phyloP scores from a whole-genome alignment of 2,888 invertebrate species.

The Latheticus oryzae region DNA sequence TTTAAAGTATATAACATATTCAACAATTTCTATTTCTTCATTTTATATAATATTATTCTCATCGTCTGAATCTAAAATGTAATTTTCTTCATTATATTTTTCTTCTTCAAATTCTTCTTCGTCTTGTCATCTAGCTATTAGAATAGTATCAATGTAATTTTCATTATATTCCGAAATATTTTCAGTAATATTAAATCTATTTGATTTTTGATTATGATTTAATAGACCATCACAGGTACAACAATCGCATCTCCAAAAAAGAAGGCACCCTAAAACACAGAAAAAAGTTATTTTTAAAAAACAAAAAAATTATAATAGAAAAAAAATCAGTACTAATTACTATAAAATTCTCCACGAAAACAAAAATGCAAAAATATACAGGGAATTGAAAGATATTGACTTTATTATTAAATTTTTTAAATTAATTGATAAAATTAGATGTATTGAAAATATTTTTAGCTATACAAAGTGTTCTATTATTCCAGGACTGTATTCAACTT shows the following conservation, averaged over 20 bases:
- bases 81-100: constrained; percentile 57
- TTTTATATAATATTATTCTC: constrained; percentile 45
- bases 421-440: too few species aligned
- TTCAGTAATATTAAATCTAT: constrained; percentile 45
- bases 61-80: constrained; percentile 56
- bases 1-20: constrained; percentile 12
- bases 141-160: constrained; percentile 69
- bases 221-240: constrained; percentile 60
- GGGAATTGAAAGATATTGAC: too few species aligned
- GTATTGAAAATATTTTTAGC: too few species aligned
- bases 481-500: too few species aligned
- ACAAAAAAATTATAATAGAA: constrained; percentile 48
- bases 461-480: too few species aligned
- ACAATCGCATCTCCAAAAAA: constrained; percentile 63
- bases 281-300: constrained; percentile 44
- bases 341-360: too few species aligned
- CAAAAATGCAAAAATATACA: too few species aligned
- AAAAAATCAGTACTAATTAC: too few species aligned
- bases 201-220: constrained; percentile 33
- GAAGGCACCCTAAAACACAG: constrained; percentile 59
- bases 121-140: constrained; percentile 71
- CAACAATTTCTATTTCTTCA: too few species aligned
- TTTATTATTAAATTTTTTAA: too few species aligned
- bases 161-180: constrained; percentile 60
- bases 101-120: constrained; percentile 52